These are phyloP conservation scores for Drosophila tanythrix DNA, from an alignment of 2,888 invertebrate genomes.

Conservation along the genomic window DNA sequence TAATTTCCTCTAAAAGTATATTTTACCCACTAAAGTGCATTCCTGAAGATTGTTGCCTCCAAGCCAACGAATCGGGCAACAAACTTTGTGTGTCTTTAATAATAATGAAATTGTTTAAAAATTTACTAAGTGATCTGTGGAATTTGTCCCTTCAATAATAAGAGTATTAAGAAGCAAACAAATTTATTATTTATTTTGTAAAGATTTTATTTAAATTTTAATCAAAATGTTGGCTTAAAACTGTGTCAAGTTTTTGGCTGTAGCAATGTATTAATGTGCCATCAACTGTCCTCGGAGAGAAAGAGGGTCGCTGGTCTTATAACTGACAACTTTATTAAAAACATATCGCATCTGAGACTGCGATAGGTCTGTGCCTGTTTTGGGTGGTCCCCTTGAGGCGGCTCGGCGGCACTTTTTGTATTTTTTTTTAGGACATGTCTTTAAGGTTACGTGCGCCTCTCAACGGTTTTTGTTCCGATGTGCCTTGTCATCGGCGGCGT, in stretches of 20 bases:
- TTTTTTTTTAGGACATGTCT: constrained; percentile 40
- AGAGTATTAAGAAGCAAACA: neutral
- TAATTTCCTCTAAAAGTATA: neutral
- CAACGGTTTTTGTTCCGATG: constrained; percentile 30
- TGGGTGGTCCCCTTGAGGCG: constrained; percentile 44
- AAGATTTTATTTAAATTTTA: neutral
- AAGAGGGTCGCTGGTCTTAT: neutral
- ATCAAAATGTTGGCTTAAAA: neutral
- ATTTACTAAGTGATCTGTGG: neutral
- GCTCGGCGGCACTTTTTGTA: constrained; percentile 11
- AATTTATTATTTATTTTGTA: neutral
- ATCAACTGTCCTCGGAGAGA: neutral
- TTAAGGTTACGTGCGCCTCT: constrained; percentile 49
- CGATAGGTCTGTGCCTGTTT: constrained; percentile 1
- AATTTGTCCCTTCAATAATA: neutral
- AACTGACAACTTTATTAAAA: constrained; percentile 77
- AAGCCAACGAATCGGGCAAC: constrained; percentile 9
- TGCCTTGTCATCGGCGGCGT: constrained; percentile 60
- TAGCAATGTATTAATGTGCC: neutral
- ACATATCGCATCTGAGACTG: constrained; percentile 10
- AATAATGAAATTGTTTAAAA: neutral
- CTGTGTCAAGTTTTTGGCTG: neutral
- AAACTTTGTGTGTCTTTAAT: constrained; percentile 3
- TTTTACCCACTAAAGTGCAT: neutral
- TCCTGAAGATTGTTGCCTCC: neutral